Base-by-base conservation (phyloP, 2,113 vertebrate genomes). In the Gallinago undulata region DNA sequence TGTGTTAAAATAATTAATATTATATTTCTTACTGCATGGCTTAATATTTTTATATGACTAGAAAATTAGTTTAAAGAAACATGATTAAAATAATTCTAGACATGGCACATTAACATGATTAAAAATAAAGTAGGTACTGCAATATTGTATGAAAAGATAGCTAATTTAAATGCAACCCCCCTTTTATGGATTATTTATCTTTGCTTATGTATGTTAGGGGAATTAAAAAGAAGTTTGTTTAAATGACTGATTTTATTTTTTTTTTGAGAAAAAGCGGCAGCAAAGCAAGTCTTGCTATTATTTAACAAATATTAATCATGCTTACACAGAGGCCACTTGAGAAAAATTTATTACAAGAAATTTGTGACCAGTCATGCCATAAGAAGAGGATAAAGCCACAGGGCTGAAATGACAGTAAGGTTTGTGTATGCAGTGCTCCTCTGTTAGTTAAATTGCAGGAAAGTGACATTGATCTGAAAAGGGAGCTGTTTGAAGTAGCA, bases 401-500 rank as follows among this genome's bases (percentile, higher is more conserved):
- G 94, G 73, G 84, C 91, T 97, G 95, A 98, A 98, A 98, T 97
- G 97, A 98, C 97, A 97, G 98, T 97, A 95, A 93, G 92, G 78
- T 94, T 97, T 97, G 93, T 96, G 93, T 93, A 88, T 81, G 70
- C 93, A 87, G 96, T 97, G 94, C 97, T 98, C 97, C 97, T 98
- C 97, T 97, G 95, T 97, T 98, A 98, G 98, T 98, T 98, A 98
- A 98, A 98, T 98, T 96, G 84, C 96, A 97, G 98, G 98, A 98
- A 98, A 98, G 98, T 98, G 98, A 98, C 97, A 98, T 79, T 97
- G 93, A 96, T 97, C 96, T 96, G 94, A 92, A 91, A 84, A 28
- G 83, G 35, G 92, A 96, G 45, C 84, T 97, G 96, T 98, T 98
- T 99, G 98, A 99, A 98, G 98, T 53, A 91, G 59, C 98, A 97